Conservation (phyloP, 1,140 invertebrate genomes). For the Ceratoteleas bidentatus region DNA sequence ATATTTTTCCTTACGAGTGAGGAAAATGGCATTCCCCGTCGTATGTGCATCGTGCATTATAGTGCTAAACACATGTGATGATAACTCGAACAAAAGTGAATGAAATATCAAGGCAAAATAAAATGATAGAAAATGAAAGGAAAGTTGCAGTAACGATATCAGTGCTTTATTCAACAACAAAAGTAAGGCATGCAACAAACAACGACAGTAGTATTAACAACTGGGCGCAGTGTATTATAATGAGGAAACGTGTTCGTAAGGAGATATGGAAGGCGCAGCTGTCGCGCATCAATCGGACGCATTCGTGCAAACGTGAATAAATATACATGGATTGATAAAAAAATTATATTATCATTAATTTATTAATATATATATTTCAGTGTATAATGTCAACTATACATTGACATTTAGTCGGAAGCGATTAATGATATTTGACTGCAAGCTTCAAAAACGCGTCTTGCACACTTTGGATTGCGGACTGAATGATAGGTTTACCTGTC, state of each 20-base stretch:
- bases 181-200: slow-evolving; percentile 19
- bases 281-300: slow-evolving; percentile 8
- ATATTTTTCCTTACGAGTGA: no score
- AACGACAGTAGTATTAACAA: no score
- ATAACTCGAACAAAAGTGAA: no score
- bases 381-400: neutral
- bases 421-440: slow-evolving; percentile 49
- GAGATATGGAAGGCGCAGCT: slow-evolving; percentile 11
- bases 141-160: neutral
- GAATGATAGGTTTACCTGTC: slow-evolving; percentile 85
- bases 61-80: no score
- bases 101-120: no score
- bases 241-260: slow-evolving; percentile 10
- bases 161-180: slow-evolving; percentile 28
- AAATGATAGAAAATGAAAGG: neutral
- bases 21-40: no score
- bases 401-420: neutral
- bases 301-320: neutral
- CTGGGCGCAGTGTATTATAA: neutral
- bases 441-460: slow-evolving; percentile 63
- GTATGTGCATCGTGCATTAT: no score
- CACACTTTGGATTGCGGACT: slow-evolving; percentile 32
- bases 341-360: neutral
- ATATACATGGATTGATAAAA: neutral
- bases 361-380: neutral